phyloP scores from a whole-genome alignment of 2,888 invertebrate species.

The Alloscopus bannaensis region DNA sequence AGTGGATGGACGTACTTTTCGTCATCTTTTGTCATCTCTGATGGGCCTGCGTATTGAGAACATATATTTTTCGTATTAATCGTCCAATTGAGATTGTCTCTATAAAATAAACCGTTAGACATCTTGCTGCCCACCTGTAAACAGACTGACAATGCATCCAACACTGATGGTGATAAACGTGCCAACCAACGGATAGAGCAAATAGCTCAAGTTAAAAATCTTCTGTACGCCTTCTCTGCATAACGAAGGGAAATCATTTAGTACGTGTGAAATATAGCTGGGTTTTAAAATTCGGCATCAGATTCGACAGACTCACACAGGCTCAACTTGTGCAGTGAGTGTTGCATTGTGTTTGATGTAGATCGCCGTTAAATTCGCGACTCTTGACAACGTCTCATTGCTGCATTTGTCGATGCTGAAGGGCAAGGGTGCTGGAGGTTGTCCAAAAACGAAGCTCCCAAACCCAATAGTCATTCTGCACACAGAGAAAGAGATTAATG shows the following conservation, averaged over 20 bases:
- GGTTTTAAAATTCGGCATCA: neutral
- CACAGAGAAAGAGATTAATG: too few species aligned
- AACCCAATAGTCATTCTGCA: constrained; percentile 69
- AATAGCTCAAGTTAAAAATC: constrained; percentile 51
- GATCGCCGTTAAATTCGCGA: constrained; percentile 62
- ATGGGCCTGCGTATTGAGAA: constrained; percentile 54
- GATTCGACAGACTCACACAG: constrained; percentile 24
- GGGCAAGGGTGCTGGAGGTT: constrained; percentile 60
- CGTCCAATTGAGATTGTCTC: neutral
- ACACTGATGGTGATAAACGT: constrained; percentile 57
- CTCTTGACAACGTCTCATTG: constrained; percentile 58
- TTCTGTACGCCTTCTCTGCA: constrained; percentile 34
- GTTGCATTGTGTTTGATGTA: neutral
- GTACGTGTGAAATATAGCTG: neutral
- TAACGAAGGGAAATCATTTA: constrained; percentile 23
- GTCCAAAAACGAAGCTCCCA: constrained; percentile 69
- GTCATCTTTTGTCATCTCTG: constrained; percentile 66
- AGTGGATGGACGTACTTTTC: constrained; percentile 71
- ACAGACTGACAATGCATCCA: constrained; percentile 60
- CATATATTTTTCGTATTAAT: too few species aligned
- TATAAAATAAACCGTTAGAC: too few species aligned
- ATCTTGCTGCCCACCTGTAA: constrained; percentile 62
- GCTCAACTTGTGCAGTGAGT: constrained; percentile 9
- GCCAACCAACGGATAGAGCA: constrained; percentile 67
- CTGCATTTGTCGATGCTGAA: constrained; percentile 70